Percentiles rank a stretch among this genome's conserved stretches.
Evolutionary conservation across 2,797 vertebrate species (phyloP).

Genomic region (Hippocampus kuda): DNA sequence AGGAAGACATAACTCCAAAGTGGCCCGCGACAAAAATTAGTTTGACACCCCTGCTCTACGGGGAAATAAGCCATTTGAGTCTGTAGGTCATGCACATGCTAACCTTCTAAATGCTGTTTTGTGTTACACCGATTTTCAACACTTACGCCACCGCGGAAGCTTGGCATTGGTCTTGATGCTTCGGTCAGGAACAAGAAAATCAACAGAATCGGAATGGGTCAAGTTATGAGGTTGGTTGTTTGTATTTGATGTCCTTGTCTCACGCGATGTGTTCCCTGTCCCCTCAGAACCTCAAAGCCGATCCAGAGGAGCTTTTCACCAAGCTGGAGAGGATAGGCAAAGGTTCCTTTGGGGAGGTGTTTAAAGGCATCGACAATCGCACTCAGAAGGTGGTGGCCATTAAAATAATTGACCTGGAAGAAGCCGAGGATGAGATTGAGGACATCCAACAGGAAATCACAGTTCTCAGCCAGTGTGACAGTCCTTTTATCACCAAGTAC

Average conservation of each 20-base stretch:
- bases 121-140: slow-evolving; percentile 49
- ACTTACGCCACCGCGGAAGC: background rate
- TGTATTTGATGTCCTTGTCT: background rate
- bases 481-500: slow-evolving; percentile 96
- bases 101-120: slow-evolving; percentile 12
- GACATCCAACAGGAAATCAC: slow-evolving; percentile 99
- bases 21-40: too few relatives aligned
- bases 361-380: slow-evolving; percentile 96
- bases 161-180: background rate
- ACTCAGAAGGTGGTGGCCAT: slow-evolving; percentile 97
- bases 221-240: background rate
- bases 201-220: background rate
- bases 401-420: slow-evolving; percentile 97
- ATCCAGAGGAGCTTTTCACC: slow-evolving; percentile 91
- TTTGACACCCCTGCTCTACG: slow-evolving; percentile 12
- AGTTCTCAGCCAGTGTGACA: slow-evolving; percentile 97
- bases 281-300: slow-evolving; percentile 72
- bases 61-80: slow-evolving; percentile 48
- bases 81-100: slow-evolving; percentile 34
- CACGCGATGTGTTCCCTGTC: background rate
- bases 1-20: too few relatives aligned
- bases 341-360: slow-evolving; percentile 96
- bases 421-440: slow-evolving; percentile 97
- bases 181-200: background rate
- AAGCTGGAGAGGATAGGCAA: slow-evolving; percentile 96